A percentile compares a stretch with the other conserved stretches of the same genome.
Conservation (phyloP, 2,888 invertebrate genomes). For the Ectropis crepuscularia region DNA sequence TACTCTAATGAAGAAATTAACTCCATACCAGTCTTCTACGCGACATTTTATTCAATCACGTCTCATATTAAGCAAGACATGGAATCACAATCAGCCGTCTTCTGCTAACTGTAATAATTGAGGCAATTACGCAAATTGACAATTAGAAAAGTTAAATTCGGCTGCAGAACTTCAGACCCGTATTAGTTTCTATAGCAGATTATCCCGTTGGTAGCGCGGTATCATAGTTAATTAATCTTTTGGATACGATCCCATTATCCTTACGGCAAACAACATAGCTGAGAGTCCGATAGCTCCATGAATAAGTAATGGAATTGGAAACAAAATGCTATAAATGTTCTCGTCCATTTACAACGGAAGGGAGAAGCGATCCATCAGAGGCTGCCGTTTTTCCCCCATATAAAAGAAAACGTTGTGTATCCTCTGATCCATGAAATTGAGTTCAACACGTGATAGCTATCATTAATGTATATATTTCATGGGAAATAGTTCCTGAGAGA, state of each 20-base stretch:
- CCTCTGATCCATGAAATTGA: constrained; percentile 6
- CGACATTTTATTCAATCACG: constrained; percentile 19
- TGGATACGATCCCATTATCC: constrained; percentile 60
- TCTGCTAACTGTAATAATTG: constrained; percentile 24
- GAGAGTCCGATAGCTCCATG: constrained; percentile 42
- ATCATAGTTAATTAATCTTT: constrained; percentile 67
- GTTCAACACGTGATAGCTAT: background rate
- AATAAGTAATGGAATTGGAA: constrained; percentile 46
- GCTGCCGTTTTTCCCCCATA: constrained; percentile 44
- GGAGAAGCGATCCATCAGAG: constrained; percentile 42
- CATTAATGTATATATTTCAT: too few species aligned
- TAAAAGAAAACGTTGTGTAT: constrained; percentile 37
- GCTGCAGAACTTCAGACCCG: constrained; percentile 44
- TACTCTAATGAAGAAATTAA: constrained; percentile 35
- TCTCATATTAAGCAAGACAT: constrained; percentile 18
- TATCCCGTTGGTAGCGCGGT: constrained; percentile 14
- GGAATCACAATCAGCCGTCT: constrained; percentile 16
- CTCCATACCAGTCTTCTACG: constrained; percentile 22
- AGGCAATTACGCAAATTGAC: constrained; percentile 42
- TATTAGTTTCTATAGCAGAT: constrained; percentile 35
- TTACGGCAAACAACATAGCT: constrained; percentile 48
- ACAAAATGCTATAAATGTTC: constrained; percentile 48
- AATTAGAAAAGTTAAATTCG: constrained; percentile 53
- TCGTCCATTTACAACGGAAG: constrained; percentile 38
- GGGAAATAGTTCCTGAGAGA: too few species aligned